Base-by-base conservation (phyloP, 2,797 vertebrate genomes). In the Gallinago solitaria region DNA sequence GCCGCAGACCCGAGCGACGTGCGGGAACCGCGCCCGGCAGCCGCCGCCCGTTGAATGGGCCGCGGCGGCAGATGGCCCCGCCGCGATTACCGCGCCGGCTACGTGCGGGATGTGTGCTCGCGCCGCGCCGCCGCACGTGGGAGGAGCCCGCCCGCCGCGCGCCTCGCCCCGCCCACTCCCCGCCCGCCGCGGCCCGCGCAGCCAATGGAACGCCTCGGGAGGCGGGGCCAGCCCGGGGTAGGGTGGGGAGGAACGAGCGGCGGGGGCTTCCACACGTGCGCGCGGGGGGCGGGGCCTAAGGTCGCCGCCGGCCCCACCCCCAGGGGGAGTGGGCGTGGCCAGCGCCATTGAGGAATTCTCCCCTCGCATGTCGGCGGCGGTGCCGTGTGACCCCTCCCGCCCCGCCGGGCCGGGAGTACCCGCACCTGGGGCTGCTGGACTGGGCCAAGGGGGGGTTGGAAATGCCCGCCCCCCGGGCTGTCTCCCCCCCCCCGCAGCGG, bases 101-200 rank as follows among this genome's bases (percentile, higher is more conserved):
- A 98, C 98, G 98, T 99, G 98, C 98, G 93, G 97, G 67, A 98
- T 98, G 97, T 98, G 98, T 95, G 91, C 97, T 98, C 91, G 35
- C 93, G 45, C 56, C 74, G 13, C 73, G 39, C 75, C 65, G 85
- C 69, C 51, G 73, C 96, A 94, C 96, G 95, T 95, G 94, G 96
- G 95, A 32, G 95, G 95, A 81, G 95, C 81, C 80, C 65, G 28
- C 27, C 61, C 83, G 76, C 28, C 17, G 8, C 54, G 7, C 14
- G 1, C 5, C 8, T 37, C 11, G 51, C 56, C 51, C 50, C 65
- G 54, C 77, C 87, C 45, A 0, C 24, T 2, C n/a, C 28, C n/a
- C 91, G 35, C 77, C 85, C 68, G 0, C 24, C 1, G 1, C 35
- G 0, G 53, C 6, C 7, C 7, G 1, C 0, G 0, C 57, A 12